phyloP scores from a whole-genome alignment of 2,797 vertebrate genomes.

The Lophius americanus region DNA sequence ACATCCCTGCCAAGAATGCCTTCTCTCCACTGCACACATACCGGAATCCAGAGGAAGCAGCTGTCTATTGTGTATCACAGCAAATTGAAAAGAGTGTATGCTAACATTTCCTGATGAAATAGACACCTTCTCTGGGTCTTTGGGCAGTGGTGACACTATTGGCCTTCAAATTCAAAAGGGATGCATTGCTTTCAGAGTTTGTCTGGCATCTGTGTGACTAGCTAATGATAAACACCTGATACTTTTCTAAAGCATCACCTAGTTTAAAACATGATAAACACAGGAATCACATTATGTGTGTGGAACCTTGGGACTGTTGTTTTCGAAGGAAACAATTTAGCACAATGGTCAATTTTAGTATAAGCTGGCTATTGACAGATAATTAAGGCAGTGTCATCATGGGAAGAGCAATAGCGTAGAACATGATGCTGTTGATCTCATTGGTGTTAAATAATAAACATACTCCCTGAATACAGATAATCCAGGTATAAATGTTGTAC shows the following conservation, averaged over 20 bases:
- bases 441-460: conserved; percentile 13
- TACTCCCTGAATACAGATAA: conserved; percentile 41
- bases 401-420: conserved; percentile 24
- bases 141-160: conserved; percentile 67
- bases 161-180: conserved; percentile 43
- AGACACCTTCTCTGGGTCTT: conserved; percentile 33
- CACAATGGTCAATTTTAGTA: conserved; percentile 14
- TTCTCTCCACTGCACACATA: conserved; percentile 18
- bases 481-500: conserved; percentile 21
- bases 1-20: conserved; percentile 1
- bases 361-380: conserved; percentile 19
- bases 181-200: conserved; percentile 31
- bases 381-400: conserved; percentile 16
- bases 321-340: conserved; percentile 56
- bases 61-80: conserved; percentile 47
- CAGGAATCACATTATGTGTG: conserved; percentile 33
- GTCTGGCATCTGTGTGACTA: conserved; percentile 28
- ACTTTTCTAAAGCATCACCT: conserved; percentile 37
- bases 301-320: conserved; percentile 64
- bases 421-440: conserved; percentile 20
- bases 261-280: conserved; percentile 56
- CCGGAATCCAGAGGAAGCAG: conserved; percentile 65
- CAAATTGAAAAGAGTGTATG: conserved; percentile 51
- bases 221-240: conserved; percentile 52
- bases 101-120: conserved; percentile 62